Evolutionary conservation across 2,888 invertebrate species (phyloP).

Genomic region (Xestia xanthographa): DNA sequence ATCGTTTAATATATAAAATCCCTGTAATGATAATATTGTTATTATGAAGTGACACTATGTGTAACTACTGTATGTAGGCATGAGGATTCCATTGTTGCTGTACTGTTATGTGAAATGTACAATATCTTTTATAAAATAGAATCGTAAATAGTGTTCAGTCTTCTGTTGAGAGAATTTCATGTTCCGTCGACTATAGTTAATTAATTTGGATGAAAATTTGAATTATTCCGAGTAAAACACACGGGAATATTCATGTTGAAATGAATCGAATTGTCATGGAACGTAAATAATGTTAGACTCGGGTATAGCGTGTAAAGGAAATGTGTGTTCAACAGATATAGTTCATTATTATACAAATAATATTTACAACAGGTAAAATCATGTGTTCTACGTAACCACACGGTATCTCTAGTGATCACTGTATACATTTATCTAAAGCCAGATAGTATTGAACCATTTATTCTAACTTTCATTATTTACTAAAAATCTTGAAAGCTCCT

Average conservation of each 20-base stretch:
- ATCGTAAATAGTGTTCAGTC: slow-evolving; percentile 90
- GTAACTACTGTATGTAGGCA: slow-evolving; percentile 67
- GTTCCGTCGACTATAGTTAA: slow-evolving; percentile 73
- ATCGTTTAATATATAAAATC: slow-evolving; percentile 90
- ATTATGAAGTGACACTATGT: slow-evolving; percentile 85
- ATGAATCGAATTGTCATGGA: slow-evolving; percentile 56
- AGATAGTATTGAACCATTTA: slow-evolving; percentile 87
- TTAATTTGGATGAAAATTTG: slow-evolving; percentile 66
- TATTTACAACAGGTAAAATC: slow-evolving; percentile 80
- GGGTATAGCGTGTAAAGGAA: slow-evolving; percentile 75
- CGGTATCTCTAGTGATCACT: slow-evolving; percentile 83
- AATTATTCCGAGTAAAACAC: slow-evolving; percentile 59
- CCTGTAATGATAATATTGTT: slow-evolving; percentile 90
- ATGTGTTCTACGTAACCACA: slow-evolving; percentile 73
- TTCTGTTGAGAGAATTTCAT: slow-evolving; percentile 85
- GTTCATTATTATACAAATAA: slow-evolving; percentile 79
- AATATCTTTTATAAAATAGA: slow-evolving; percentile 89
- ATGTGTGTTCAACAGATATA: slow-evolving; percentile 76
- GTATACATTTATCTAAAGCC: slow-evolving; percentile 90
- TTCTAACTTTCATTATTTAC: slow-evolving; percentile 88
- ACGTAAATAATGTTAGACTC: slow-evolving; percentile 69
- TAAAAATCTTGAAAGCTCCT: slow-evolving; percentile 90
- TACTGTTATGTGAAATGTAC: slow-evolving; percentile 84
- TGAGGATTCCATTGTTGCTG: slow-evolving; percentile 75
- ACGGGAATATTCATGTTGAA: slow-evolving; percentile 63